Conservation (phyloP, 2,113 vertebrate genomes). For the Psittacula cyanocephala region DNA sequence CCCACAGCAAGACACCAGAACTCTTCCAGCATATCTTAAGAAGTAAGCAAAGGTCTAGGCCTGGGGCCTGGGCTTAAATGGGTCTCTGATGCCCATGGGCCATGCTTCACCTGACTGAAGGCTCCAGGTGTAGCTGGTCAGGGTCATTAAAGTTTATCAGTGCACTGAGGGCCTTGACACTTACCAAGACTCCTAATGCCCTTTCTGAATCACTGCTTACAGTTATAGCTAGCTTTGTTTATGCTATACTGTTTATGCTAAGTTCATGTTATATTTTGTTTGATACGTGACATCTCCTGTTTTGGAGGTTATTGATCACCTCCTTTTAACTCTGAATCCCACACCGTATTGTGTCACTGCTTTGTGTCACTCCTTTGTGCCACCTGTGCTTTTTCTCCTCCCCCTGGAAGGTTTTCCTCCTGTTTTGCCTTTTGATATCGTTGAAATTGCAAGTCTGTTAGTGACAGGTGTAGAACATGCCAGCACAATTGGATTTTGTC, state of each 20-base stretch:
- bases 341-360: not conserved
- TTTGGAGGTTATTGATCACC: not conserved
- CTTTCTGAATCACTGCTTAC: not conserved
- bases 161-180: not conserved
- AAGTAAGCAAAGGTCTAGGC: accelerated
- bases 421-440: not conserved
- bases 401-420: not conserved
- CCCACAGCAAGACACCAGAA: not conserved
- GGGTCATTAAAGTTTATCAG: not conserved
- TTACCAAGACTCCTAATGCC: not conserved
- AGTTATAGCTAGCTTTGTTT: not conserved
- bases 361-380: not conserved
- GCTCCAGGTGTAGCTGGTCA: not conserved
- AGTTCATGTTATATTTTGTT: not conserved
- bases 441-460: not conserved
- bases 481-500: not conserved
- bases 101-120: not conserved
- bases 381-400: not conserved
- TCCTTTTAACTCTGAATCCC: not conserved
- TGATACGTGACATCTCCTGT: not conserved
- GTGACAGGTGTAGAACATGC: not conserved
- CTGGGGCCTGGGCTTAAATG: not conserved
- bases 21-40: not conserved
- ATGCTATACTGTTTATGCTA: not conserved
- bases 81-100: not conserved